Conservation (phyloP, 2,113 vertebrate genomes). For the Scophthalmus maximus region DNA sequence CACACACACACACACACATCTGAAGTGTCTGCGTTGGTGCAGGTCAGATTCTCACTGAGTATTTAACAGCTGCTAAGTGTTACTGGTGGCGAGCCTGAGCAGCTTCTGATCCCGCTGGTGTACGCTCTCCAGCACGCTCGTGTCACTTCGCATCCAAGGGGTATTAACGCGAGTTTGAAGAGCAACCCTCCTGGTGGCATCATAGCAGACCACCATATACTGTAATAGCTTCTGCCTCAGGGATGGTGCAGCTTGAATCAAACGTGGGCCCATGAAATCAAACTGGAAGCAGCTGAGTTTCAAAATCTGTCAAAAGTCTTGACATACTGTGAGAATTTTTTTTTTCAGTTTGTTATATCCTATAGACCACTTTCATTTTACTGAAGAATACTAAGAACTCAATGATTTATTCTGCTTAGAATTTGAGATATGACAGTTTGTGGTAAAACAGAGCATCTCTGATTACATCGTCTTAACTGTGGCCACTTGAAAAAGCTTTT, state of each 20-base stretch:
- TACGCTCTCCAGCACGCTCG: constrained; percentile 6
- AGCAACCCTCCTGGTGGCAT: constrained; percentile 19
- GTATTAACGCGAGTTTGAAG: constrained; percentile 39
- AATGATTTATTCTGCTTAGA: constrained; percentile 9
- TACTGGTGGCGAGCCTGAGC: constrained; percentile 58
- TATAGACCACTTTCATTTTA: constrained; percentile 21
- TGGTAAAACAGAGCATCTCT: constrained; percentile 18
- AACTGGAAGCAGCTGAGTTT: constrained; percentile 29
- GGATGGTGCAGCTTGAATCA: not conserved
- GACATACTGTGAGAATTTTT: not conserved
- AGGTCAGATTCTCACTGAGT: constrained; percentile 55
- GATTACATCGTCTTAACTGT: constrained; percentile 26
- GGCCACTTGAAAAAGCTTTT: constrained; percentile 23
- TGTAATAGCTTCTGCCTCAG: constrained; percentile 6
- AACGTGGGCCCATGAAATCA: too few species aligned
- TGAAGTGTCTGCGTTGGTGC: constrained; percentile 55
- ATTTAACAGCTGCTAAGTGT: constrained; percentile 70
- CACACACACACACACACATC: not conserved
- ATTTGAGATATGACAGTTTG: constrained; percentile 40
- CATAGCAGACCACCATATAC: not conserved
- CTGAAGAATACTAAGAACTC: constrained; percentile 19
- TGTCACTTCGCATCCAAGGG: constrained; percentile 34
- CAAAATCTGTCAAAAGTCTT: constrained; percentile 30
- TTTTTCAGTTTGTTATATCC: constrained; percentile 6
- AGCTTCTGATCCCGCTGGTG: constrained; percentile 50